phyloP scores from a whole-genome alignment of 1,140 invertebrate species.

The Mamestra configurata region DNA sequence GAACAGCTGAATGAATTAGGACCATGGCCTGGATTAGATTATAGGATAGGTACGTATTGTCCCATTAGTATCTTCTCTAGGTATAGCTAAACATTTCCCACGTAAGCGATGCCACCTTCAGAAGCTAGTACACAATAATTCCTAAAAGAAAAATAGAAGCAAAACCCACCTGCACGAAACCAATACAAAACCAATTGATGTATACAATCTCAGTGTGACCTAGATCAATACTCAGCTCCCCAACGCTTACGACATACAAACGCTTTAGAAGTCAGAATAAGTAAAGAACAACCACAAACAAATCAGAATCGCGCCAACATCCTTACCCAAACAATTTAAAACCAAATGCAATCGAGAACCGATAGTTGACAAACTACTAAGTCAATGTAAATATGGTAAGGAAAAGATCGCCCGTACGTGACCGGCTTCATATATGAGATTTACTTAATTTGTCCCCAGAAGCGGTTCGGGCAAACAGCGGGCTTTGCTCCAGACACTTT shows the following conservation, averaged over 20 bases:
- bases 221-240: not conserved
- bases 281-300: not conserved
- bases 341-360: conserved; percentile 42
- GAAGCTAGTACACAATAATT: too few relatives aligned
- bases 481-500: conserved; percentile 39
- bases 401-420: conserved; percentile 64
- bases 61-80: too few relatives aligned
- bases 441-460: conserved; percentile 66
- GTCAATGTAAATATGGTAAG: conserved; percentile 63
- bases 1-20: too few relatives aligned
- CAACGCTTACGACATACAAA: not conserved
- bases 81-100: too few relatives aligned
- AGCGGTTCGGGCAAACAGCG: conserved; percentile 21
- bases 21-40: too few relatives aligned
- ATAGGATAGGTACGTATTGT: too few relatives aligned
- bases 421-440: conserved; percentile 64
- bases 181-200: too few relatives aligned
- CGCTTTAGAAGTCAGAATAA: not conserved
- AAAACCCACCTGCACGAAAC: too few relatives aligned
- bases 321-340: not conserved
- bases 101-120: not conserved
- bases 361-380: conserved; percentile 49
- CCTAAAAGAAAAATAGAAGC: too few relatives aligned
- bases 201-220: not conserved
- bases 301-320: not conserved